Evolutionary conservation across 1,140 invertebrate genomes (phyloP), one percentile per base, ranked within the genome.

Genomic region (Mamestra configurata): DNA sequence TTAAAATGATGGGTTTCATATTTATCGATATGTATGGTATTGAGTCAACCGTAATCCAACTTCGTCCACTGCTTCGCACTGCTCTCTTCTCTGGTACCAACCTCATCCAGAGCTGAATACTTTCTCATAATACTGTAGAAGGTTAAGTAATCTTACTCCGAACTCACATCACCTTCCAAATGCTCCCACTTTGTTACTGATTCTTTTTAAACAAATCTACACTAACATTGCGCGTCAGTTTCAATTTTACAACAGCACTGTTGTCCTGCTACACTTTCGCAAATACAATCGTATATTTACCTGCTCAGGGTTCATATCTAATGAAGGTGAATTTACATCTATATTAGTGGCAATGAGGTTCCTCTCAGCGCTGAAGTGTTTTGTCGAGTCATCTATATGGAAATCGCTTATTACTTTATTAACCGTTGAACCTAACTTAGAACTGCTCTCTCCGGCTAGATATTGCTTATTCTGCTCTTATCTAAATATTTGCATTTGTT

Each of bases 331-430:
- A 75, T 75, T 61, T 61, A 75, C 72, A 75, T 75, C n/a, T 75
- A 75, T 75, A 46, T 75, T 55, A 75, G 55, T 43, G 72, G 55
- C 72, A 57, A 55, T 73, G 35, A 73, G 51, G 51, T 55, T 53
- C 15, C 70, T 35, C 49, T 51, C 43, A 22, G n/a, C 15, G 66
- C 13, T 7, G 22, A 53, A 57, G 35, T 59, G 72, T 46, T 59
- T 75, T 27, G 35, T 40, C 31, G 51, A 55, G 1, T 43, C 37
- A 59, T 75, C 35, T 75, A 75, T 57, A 72, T 72, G 70, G 70
- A 55, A 72, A 75, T 75, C 72, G 27, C 72, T 75, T 75, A 75
- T 75, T 75, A 75, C 72, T 55, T 61, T 75, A 75, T 75, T 37
- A 75, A 75, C 72, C 46, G 72, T 75, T 75, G 55, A 59, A 61